These are phyloP conservation scores for Cheilosia vernalis DNA, from an alignment of 2,888 invertebrate species.

Conservation along the genomic window DNA sequence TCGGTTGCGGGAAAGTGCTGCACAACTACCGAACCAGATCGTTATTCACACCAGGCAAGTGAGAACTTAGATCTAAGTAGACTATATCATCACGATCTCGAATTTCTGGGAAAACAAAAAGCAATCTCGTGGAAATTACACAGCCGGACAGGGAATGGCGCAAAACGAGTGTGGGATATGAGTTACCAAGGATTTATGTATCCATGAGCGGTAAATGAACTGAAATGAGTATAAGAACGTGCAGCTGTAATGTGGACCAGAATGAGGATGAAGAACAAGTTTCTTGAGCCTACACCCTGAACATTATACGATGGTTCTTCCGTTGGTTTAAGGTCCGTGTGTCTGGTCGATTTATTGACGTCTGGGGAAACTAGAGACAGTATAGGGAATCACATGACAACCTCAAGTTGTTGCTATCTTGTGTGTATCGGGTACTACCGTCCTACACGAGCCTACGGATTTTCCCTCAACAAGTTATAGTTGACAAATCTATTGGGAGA, in stretches of 20 bases:
- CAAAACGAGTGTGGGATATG: constrained; percentile 59
- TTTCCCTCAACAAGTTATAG: background rate
- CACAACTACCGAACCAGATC: constrained; percentile 68
- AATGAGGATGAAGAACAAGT: constrained; percentile 35
- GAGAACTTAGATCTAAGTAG: constrained; percentile 47
- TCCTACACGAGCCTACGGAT: constrained; percentile 45
- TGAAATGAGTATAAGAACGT: constrained; percentile 13
- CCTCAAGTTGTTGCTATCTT: constrained; percentile 26
- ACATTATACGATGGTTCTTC: background rate
- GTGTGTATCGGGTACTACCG: constrained; percentile 52
- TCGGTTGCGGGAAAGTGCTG: constrained; percentile 21
- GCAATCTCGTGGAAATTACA: constrained; percentile 21
- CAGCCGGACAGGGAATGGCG: background rate
- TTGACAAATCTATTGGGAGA: background rate
- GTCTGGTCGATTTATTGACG: constrained; percentile 49
- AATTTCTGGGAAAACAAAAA: constrained; percentile 55
- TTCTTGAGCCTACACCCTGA: constrained; percentile 36
- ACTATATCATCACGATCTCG: constrained; percentile 61
- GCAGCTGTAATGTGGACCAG: constrained; percentile 36
- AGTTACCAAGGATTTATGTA: constrained; percentile 62
- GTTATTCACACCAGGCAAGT: constrained; percentile 64
- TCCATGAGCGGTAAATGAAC: constrained; percentile 35
- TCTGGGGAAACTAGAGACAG: constrained; percentile 36
- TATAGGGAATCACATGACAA: constrained; percentile 21
- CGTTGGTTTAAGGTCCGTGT: constrained; percentile 18